Evolutionary conservation across 2,797 vertebrate species (phyloP).

Genomic region (Danionella dracula): DNA sequence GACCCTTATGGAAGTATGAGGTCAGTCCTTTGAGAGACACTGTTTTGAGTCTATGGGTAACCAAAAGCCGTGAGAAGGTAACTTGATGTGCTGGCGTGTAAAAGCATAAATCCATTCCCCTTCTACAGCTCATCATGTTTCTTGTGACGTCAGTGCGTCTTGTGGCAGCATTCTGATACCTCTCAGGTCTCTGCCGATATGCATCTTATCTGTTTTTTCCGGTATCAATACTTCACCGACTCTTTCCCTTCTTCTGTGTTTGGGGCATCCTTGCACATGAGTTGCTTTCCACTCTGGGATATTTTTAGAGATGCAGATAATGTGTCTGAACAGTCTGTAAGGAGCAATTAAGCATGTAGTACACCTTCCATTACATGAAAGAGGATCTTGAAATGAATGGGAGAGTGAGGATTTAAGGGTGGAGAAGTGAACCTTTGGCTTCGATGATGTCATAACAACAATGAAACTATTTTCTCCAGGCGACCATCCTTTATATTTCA

Average conservation of each 20-base stretch:
- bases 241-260: slow-evolving; percentile 15
- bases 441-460: slow-evolving; percentile 50
- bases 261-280: slow-evolving; percentile 41
- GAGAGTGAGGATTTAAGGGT: slow-evolving; percentile 10
- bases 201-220: slow-evolving; percentile 51
- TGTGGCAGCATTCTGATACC: slow-evolving; percentile 16
- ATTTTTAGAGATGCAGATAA: slow-evolving; percentile 63
- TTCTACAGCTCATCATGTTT: slow-evolving; percentile 30
- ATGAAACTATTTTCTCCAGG: slow-evolving; percentile 37
- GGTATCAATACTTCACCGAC: slow-evolving; percentile 45
- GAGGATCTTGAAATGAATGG: slow-evolving; percentile 39
- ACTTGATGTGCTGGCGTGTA: slow-evolving; percentile 20
- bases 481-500: background rate
- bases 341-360: slow-evolving; percentile 51
- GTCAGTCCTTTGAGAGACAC: slow-evolving; percentile 11
- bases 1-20: slow-evolving; percentile 7
- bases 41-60: slow-evolving; percentile 22
- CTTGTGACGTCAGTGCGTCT: slow-evolving; percentile 20
- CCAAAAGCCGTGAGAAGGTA: slow-evolving; percentile 38
- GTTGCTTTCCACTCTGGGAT: slow-evolving; percentile 31
- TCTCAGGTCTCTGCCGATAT: slow-evolving; percentile 3
- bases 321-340: slow-evolving; percentile 53
- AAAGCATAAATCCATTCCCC: slow-evolving; percentile 20
- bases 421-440: background rate
- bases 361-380: slow-evolving; percentile 57